These are phyloP conservation scores for Altica lythri DNA, from an alignment of 2,888 invertebrate species.

Conservation along the genomic window DNA sequence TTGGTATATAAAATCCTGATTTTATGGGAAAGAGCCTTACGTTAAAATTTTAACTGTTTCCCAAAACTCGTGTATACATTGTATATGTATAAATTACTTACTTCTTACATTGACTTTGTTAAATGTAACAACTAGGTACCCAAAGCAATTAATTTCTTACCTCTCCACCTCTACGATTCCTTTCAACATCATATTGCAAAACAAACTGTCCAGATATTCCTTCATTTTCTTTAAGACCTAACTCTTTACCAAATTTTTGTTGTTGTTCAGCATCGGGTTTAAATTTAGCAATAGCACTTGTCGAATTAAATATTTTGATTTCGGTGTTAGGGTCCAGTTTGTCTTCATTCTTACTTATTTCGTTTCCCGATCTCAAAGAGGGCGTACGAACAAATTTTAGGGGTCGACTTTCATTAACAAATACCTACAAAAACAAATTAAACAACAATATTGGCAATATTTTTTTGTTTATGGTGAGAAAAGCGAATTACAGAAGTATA, in stretches of 20 bases:
- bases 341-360: constrained; percentile 50
- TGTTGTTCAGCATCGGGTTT: constrained; percentile 65
- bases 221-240: constrained; percentile 51
- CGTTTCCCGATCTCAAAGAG: constrained; percentile 30
- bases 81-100: too few relatives aligned
- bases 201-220: constrained; percentile 69
- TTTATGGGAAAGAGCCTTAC: too few relatives aligned
- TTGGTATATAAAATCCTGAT: too few relatives aligned
- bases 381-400: constrained; percentile 53
- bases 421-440: too few relatives aligned
- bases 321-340: constrained; percentile 53
- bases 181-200: constrained; percentile 71
- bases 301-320: constrained; percentile 43
- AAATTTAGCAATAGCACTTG: constrained; percentile 58
- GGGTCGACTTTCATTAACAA: constrained; percentile 65
- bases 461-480: too few relatives aligned
- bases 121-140: too few relatives aligned
- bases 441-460: too few relatives aligned
- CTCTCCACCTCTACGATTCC: constrained; percentile 64
- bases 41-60: too few relatives aligned
- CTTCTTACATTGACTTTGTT: too few relatives aligned
- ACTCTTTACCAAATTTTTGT: constrained; percentile 56
- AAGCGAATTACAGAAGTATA: too few relatives aligned
- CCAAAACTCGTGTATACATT: too few relatives aligned
- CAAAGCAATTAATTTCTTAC: constrained; percentile 52